Evolutionary conservation across 2,797 vertebrate genomes (phyloP).

Genomic region (Phalanger gymnotis): DNA sequence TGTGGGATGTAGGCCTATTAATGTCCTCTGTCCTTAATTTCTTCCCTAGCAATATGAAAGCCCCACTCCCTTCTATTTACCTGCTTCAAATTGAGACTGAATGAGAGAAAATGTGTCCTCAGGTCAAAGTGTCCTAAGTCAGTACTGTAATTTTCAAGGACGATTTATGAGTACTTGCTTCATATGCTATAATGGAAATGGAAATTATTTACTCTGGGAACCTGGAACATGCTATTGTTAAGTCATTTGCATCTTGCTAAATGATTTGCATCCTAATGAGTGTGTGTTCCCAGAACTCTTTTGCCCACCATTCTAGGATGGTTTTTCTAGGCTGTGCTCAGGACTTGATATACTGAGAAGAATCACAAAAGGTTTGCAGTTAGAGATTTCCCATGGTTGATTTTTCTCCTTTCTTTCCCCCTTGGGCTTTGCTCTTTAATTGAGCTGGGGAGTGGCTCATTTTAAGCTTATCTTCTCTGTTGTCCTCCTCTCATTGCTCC

Average conservation of each 20-base stretch:
- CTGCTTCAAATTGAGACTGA: conserved; percentile 49
- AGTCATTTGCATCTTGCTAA: conserved; percentile 73
- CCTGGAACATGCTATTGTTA: conserved; percentile 52
- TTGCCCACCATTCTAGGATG: conserved; percentile 49
- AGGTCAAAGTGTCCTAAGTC: conserved; percentile 64
- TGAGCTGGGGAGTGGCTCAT: conserved; percentile 21
- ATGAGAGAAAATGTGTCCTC: conserved; percentile 52
- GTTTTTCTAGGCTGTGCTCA: conserved; percentile 23
- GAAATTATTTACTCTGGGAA: conserved; percentile 73
- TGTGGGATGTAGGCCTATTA: not conserved
- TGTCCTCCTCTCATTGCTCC: conserved; percentile 18
- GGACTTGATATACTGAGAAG: conserved; percentile 33
- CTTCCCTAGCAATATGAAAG: conserved; percentile 19
- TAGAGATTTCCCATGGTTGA: not conserved
- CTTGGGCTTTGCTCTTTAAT: conserved; percentile 42
- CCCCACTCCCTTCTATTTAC: conserved; percentile 37
- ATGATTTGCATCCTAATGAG: conserved; percentile 70
- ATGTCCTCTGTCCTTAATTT: conserved; percentile 2
- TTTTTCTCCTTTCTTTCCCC: not conserved
- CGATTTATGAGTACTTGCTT: conserved; percentile 70
- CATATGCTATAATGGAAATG: conserved; percentile 67
- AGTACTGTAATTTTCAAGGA: conserved; percentile 61
- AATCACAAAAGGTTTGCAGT: conserved; percentile 44
- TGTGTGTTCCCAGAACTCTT: conserved; percentile 44
- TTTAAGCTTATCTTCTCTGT: conserved; percentile 50